Conservation (phyloP, 1,140 invertebrate genomes). For the Hyles euphorbiae region DNA sequence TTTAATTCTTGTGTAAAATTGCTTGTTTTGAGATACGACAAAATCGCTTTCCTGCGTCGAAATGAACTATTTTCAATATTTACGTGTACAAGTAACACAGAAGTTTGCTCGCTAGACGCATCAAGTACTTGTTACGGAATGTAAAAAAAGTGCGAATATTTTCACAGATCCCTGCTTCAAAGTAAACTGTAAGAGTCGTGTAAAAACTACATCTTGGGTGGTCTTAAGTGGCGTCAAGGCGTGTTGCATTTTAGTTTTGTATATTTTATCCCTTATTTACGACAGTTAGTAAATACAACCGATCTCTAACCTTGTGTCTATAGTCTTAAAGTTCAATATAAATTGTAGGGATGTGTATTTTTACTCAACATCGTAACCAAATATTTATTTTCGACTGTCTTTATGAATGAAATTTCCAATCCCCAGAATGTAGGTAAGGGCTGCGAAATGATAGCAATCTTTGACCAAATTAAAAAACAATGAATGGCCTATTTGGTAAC, state of each 20-base stretch:
- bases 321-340: slow-evolving; percentile 12
- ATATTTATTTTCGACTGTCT: slow-evolving; percentile 54
- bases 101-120: too few relatives aligned
- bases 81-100: too few relatives aligned
- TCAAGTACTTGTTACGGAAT: neutral
- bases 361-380: slow-evolving; percentile 41
- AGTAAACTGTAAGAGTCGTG: slow-evolving; percentile 27
- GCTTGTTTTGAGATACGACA: too few relatives aligned
- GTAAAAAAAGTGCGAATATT: slow-evolving; percentile 23
- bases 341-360: slow-evolving; percentile 7
- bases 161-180: slow-evolving; percentile 26
- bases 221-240: slow-evolving; percentile 39
- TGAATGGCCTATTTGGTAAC: slow-evolving; percentile 3
- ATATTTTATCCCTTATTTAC: slow-evolving; percentile 30
- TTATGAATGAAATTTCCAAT: slow-evolving; percentile 47
- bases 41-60: too few relatives aligned
- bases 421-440: slow-evolving; percentile 16
- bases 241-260: slow-evolving; percentile 34
- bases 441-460: slow-evolving; percentile 15
- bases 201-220: slow-evolving; percentile 34
- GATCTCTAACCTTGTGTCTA: slow-evolving; percentile 9
- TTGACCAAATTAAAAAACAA: slow-evolving; percentile 10
- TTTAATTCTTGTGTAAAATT: too few relatives aligned
- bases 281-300: slow-evolving; percentile 2
- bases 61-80: too few relatives aligned